Conservation (phyloP, 1,140 invertebrate species). For the Bombus polaris region DNA sequence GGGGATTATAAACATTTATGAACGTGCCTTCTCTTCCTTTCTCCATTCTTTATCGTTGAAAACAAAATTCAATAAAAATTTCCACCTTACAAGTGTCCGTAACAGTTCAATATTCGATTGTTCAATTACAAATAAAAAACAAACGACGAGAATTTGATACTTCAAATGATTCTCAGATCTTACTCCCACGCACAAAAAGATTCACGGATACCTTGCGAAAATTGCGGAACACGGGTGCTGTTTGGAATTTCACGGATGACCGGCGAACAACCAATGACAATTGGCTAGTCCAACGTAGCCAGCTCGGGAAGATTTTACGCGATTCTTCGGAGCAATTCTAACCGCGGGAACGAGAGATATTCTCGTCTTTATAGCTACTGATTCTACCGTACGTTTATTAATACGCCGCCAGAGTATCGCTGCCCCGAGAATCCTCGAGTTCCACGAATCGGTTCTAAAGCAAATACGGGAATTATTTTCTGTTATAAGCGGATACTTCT, state of each 20-base stretch:
- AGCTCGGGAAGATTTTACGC: constrained; percentile 2
- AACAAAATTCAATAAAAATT: no score
- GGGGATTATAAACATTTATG: no score
- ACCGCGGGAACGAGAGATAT: constrained; percentile 3
- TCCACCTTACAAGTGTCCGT: no score
- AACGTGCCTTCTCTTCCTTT: no score
- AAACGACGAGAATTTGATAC: neutral
- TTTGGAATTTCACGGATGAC: constrained; percentile 65
- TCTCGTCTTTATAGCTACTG: neutral
- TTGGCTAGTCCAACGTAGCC: constrained; percentile 27
- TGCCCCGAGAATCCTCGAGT: neutral
- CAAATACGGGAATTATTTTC: no score
- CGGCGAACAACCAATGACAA: constrained; percentile 59
- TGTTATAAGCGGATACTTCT: no score
- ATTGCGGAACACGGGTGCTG: constrained; percentile 58
- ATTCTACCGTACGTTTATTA: constrained; percentile 29
- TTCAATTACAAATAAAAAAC: no score
- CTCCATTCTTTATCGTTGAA: no score
- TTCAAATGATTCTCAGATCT: neutral
- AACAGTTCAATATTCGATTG: no score
- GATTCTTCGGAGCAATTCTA: neutral
- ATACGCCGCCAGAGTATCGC: neutral
- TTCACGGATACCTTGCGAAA: constrained; percentile 42
- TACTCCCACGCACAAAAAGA: constrained; percentile 33
- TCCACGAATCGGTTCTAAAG: neutral